Conservation (phyloP, 2,888 invertebrate species). For the Furcula furcula region DNA sequence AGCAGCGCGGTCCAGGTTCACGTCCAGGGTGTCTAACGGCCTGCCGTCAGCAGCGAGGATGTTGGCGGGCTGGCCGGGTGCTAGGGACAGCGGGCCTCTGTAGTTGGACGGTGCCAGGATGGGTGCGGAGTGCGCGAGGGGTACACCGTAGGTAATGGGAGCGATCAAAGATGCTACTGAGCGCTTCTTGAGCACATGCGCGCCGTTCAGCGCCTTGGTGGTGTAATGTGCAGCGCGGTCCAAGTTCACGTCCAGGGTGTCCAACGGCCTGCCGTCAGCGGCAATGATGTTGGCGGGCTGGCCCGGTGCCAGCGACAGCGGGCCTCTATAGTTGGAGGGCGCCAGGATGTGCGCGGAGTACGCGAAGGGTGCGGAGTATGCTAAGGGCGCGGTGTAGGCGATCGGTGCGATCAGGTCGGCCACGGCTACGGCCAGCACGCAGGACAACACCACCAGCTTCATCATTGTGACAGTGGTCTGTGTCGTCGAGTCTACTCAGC, state of each 20-base stretch:
- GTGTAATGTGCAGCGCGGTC: conserved; percentile 68
- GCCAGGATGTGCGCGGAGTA: conserved; percentile 39
- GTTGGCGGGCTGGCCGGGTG: conserved; percentile 70
- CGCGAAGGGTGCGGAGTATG: conserved; percentile 25
- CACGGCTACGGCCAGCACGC: conserved; percentile 78
- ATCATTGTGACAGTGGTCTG: conserved; percentile 74
- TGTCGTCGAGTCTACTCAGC: conserved; percentile 50
- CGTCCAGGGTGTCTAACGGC: conserved; percentile 70
- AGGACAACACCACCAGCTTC: conserved; percentile 83
- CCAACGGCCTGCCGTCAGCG: conserved; percentile 68
- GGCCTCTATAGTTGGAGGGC: conserved; percentile 59
- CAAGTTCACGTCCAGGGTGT: conserved; percentile 70
- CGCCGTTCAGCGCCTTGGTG: conserved; percentile 51
- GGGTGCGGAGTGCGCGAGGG: conserved; percentile 7
- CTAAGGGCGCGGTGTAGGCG: conserved; percentile 25
- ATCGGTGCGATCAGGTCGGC: conserved; percentile 21
- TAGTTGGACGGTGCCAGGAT: conserved; percentile 13
- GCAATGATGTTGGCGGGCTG: conserved; percentile 69
- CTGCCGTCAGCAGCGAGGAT: conserved; percentile 68
- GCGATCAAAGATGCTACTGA: conserved; percentile 37
- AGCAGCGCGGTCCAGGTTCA: conserved; percentile 69
- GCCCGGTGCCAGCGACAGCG: conserved; percentile 67
- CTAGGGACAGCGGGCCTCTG: conserved; percentile 48
- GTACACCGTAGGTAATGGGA: conserved; percentile 15
- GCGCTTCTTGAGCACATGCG: conserved; percentile 61